Base-by-base conservation (phyloP, 2,888 invertebrate genomes). In the Oegoconia quadripuncta region DNA sequence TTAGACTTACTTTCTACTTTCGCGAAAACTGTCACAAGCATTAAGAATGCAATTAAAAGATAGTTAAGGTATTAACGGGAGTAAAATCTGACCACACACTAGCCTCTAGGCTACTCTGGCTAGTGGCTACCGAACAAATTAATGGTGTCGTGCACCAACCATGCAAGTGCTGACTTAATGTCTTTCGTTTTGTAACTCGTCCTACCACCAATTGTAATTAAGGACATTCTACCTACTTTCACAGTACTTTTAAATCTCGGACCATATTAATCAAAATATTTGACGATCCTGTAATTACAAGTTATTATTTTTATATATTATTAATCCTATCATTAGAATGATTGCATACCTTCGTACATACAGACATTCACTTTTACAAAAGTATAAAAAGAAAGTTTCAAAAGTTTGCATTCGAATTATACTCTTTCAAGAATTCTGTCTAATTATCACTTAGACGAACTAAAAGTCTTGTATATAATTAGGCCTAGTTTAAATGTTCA, bases 391-490 rank as follows among this genome's bases (percentile, higher is more conserved):
- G n/a, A n/a, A n/a, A n/a, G n/a, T n/a, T n/a, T n/a, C n/a, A n/a
- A n/a, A n/a, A n/a, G n/a, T n/a, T n/a, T n/a, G n/a, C n/a, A n/a
- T n/a, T n/a, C n/a, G n/a, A n/a, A n/a, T n/a, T n/a, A n/a, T n/a
- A n/a, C n/a, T n/a, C n/a, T 36, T 30, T 37, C 37, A 13, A 29
- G 31, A 52, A 44, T 45, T 42, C 41, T 28, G 34, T 37, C 37
- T 60, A 60, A 61, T 59, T 57, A 56, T 46, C 50, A 50, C 54
- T 52, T 58, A 59, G 49, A 43, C 39, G 48, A 50, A 44, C 57
- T 51, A 44, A 55, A 46, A 32, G 36, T 59, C 42, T 58, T 57
- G 52, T 48, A 49, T 60, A 56, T 58, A 60, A 73, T 68, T 62
- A 65, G 50, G 46, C 46, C 48, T 53, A 53, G 56, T 55, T 53